Base-by-base conservation (phyloP, 1,140 invertebrate genomes). In the Bombus consobrinus region DNA sequence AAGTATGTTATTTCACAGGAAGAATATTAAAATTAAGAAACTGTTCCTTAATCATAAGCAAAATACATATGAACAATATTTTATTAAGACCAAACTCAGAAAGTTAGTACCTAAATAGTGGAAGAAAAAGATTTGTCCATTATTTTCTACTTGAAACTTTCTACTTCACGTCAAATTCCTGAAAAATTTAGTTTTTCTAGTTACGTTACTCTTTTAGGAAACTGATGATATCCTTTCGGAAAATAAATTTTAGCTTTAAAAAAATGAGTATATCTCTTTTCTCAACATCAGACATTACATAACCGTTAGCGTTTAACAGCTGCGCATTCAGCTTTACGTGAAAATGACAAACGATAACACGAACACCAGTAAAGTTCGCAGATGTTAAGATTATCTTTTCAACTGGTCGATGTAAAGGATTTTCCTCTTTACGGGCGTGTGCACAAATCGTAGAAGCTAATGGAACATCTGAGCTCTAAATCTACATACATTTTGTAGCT, bases 401-500 rank as follows among this genome's bases (percentile, higher is more conserved):
- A n/a, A 18, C 34, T 18, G 34, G 34, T 41, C 37, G 75, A 77
- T 77, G 15, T 41, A 41, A 62, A 77, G 37, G 37, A 4, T n/a
- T 32, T n/a, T 8, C 12, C 75, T 53, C 53, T 76, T 76, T 76
- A 39, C 53, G 37, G 39, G 75, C 75, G 18, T 62, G 37, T 77
- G 34, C 34, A 77, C 75, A 62, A 62, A 77, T 53, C 32, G 37
- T 62, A 62, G 37, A 41, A 62, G 32, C 37, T 77, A 77, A 77
- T 77, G 75, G 53, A 77, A 77, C 75, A 77, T 77, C 53, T 41
- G 57, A 59, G 75, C 57, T 41, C 75, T 41, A 32, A 62, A 62
- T 62, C 75, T 77, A 13, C 75, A 59, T 77, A 77, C 75, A 62
- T 62, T 77, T n/a, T n/a, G 15, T 57, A n/a, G 57, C 75, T 62